Evolutionary conservation across 2,797 vertebrate genomes (phyloP).

Genomic region (Iguana delicatissima): DNA sequence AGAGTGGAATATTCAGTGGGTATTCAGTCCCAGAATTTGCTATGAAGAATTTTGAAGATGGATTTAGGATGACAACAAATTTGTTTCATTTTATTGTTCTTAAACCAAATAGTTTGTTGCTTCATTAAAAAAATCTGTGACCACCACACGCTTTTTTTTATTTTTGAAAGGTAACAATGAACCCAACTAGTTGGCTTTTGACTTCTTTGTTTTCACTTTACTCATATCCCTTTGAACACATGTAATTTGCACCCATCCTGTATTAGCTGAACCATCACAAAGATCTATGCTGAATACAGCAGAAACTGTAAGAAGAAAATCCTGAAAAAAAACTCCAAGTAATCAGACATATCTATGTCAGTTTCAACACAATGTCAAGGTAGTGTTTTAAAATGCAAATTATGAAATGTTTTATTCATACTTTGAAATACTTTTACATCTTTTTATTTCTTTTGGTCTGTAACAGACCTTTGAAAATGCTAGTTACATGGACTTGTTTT

Average conservation of each 20-base stretch:
- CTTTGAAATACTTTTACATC: constrained; percentile 1
- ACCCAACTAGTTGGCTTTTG: not conserved
- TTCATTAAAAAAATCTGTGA: not conserved
- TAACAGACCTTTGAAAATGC: constrained; percentile 19
- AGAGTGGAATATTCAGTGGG: not conserved
- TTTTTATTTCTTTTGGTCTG: not conserved
- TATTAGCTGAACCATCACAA: not conserved
- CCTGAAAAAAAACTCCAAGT: constrained; percentile 1
- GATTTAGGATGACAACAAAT: not conserved
- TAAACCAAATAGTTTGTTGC: not conserved
- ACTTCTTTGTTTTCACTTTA: not conserved
- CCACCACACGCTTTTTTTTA: not conserved
- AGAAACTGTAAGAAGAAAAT: not conserved
- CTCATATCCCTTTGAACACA: not conserved
- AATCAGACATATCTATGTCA: constrained; percentile 13
- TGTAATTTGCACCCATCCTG: not conserved
- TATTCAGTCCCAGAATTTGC: not conserved
- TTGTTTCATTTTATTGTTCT: not conserved
- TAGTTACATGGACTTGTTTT: constrained; percentile 4
- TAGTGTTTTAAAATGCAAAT: constrained; percentile 33
- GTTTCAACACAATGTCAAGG: not conserved
- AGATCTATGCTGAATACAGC: not conserved
- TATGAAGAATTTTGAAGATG: not conserved
- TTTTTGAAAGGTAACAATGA: not conserved
- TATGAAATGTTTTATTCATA: constrained; percentile 22